A percentile compares a stretch with the other conserved stretches of the same genome.
phyloP scores from a whole-genome alignment of 2,888 invertebrate genomes.

The Andrena hattorfiana region DNA sequence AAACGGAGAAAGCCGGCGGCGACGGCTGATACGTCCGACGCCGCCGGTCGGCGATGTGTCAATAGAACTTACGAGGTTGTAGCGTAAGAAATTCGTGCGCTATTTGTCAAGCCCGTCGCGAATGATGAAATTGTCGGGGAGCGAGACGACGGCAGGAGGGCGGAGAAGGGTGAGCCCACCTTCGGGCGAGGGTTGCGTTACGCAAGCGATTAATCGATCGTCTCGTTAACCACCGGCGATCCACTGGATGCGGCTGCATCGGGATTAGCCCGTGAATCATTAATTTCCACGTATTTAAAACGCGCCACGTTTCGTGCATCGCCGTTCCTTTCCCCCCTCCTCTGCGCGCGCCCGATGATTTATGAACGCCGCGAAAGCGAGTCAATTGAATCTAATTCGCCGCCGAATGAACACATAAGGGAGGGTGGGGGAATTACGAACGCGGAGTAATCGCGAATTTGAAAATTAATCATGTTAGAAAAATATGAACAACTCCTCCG shows the following conservation, averaged over 20 bases:
- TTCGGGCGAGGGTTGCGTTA: slow-evolving; percentile 16
- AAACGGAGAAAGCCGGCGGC: slow-evolving; percentile 53
- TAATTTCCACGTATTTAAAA: slow-evolving; percentile 43
- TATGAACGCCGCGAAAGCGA: slow-evolving; percentile 35
- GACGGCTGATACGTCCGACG: neutral
- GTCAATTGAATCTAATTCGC: slow-evolving; percentile 50
- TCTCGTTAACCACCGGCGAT: slow-evolving; percentile 34
- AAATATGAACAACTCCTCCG: too few species aligned
- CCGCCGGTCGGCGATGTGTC: slow-evolving; percentile 31
- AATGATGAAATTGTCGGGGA: slow-evolving; percentile 42
- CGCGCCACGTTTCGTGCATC: slow-evolving; percentile 35
- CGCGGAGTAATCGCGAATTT: too few species aligned
- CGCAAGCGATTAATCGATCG: slow-evolving; percentile 49
- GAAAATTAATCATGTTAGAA: too few species aligned
- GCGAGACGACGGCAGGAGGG: neutral
- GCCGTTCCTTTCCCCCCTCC: neutral
- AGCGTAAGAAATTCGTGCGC: slow-evolving; percentile 39
- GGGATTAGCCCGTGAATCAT: slow-evolving; percentile 37
- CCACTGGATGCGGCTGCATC: slow-evolving; percentile 6
- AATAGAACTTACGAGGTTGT: slow-evolving; percentile 31
- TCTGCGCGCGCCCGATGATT: slow-evolving; percentile 24
- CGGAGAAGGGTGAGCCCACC: neutral
- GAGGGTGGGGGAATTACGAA: too few species aligned
- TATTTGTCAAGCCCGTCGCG: slow-evolving; percentile 18
- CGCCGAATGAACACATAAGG: slow-evolving; percentile 34